Evolutionary conservation across 2,888 invertebrate species (phyloP).

Genomic region (Augiades crinisus): DNA sequence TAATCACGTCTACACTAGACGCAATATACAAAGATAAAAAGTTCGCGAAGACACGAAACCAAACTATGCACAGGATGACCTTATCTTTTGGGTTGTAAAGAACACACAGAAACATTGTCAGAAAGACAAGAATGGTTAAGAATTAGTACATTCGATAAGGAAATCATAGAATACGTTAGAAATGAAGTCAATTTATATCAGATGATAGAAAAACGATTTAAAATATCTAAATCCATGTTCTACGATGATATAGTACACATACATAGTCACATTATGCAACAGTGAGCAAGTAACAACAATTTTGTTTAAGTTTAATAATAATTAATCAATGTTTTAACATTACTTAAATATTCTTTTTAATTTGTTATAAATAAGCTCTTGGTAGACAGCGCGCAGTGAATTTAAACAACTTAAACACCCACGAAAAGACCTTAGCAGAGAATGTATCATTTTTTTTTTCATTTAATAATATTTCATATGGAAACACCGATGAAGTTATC

Average conservation of each 20-base stretch:
- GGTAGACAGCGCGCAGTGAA: conserved; percentile 2
- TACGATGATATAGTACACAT: background rate
- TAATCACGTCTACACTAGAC: too few species aligned
- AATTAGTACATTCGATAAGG: background rate
- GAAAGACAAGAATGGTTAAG: background rate
- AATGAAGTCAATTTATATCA: background rate
- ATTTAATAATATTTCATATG: background rate
- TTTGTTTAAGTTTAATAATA: conserved; percentile 8
- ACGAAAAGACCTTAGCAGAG: conserved; percentile 7
- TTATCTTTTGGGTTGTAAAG: background rate
- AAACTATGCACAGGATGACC: too few species aligned
- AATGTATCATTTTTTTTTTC: background rate
- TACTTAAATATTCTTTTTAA: conserved; percentile 14
- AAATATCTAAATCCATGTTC: background rate
- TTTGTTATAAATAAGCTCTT: conserved; percentile 24
- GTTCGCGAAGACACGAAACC: too few species aligned
- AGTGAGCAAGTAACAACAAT: conserved; percentile 19
- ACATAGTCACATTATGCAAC: conserved; percentile 6
- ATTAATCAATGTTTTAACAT: conserved; percentile 19
- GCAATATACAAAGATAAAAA: too few species aligned
- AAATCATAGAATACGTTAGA: background rate
- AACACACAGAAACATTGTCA: background rate
- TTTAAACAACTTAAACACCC: conserved; percentile 4
- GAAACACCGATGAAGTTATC: conserved; percentile 36
- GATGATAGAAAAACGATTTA: background rate